A percentile compares a stretch with the other conserved stretches of the same genome.
Conservation (phyloP, 2,888 invertebrate genomes). For the Cheilosia scutellata region DNA sequence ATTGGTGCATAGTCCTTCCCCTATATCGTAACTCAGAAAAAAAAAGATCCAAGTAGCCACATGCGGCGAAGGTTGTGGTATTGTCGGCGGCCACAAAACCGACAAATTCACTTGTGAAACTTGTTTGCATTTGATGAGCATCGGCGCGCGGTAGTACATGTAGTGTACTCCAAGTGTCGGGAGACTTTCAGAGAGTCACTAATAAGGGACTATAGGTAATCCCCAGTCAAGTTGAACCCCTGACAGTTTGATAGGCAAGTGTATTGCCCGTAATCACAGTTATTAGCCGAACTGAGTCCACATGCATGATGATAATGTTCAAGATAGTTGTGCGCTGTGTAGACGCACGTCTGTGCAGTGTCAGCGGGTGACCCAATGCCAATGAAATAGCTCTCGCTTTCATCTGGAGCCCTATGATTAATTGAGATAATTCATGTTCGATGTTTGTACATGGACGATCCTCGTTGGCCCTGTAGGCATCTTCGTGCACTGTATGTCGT, state of each 20-base stretch:
- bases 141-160: not conserved
- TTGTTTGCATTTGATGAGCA: slow-evolving; percentile 22
- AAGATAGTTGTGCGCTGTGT: not conserved
- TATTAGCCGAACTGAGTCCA: slow-evolving; percentile 56
- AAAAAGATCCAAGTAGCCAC: slow-evolving; percentile 38
- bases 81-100: slow-evolving; percentile 19
- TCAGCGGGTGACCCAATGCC: slow-evolving; percentile 63
- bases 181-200: slow-evolving; percentile 13
- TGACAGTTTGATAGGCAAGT: slow-evolving; percentile 52
- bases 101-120: not conserved
- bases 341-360: slow-evolving; percentile 27
- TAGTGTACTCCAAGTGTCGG: not conserved
- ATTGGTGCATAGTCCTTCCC: slow-evolving; percentile 20
- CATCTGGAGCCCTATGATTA: slow-evolving; percentile 59
- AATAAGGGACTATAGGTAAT: slow-evolving; percentile 31
- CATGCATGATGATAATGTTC: slow-evolving; percentile 40
- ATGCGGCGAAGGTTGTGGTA: slow-evolving; percentile 38
- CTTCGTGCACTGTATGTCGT: slow-evolving; percentile 31
- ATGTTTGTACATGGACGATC: slow-evolving; percentile 53
- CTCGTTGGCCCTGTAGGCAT: slow-evolving; percentile 42
- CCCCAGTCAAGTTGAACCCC: slow-evolving; percentile 41
- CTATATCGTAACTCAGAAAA: not conserved
- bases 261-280: slow-evolving; percentile 61
- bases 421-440: slow-evolving; percentile 66
- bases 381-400: slow-evolving; percentile 55